A percentile compares a stretch with the other conserved stretches of the same genome.
Evolutionary conservation across 2,113 vertebrate species (phyloP).

Genomic region (Brachirus orientalis): DNA sequence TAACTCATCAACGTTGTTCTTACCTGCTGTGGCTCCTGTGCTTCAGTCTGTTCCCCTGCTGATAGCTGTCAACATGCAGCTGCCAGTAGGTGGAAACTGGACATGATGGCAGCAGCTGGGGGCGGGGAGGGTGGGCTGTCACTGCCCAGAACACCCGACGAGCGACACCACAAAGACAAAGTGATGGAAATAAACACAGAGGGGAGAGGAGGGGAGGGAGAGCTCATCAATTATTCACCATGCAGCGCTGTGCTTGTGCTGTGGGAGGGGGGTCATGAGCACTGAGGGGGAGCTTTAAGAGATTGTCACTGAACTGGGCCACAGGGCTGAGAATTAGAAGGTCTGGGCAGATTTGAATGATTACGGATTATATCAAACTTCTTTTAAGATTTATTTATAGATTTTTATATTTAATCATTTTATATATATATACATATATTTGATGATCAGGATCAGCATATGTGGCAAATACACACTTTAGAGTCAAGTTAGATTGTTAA

Average conservation of each 20-base stretch:
- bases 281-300: slow-evolving; percentile 34
- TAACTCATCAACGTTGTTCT: neutral
- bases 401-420: neutral
- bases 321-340: slow-evolving; percentile 51
- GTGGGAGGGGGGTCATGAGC: slow-evolving; percentile 27
- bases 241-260: neutral
- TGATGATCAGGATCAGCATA: neutral
- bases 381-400: slow-evolving; percentile 3
- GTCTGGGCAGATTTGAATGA: slow-evolving; percentile 46
- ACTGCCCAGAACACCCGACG: slow-evolving; percentile 14
- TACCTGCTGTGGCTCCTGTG: slow-evolving; percentile 47
- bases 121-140: slow-evolving; percentile 18
- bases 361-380: slow-evolving; percentile 23
- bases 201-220: slow-evolving; percentile 36
- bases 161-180: slow-evolving; percentile 48
- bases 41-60: slow-evolving; percentile 17
- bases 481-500: too few relatives aligned
- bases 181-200: slow-evolving; percentile 68
- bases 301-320: slow-evolving; percentile 62
- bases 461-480: too few relatives aligned
- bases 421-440: too few relatives aligned
- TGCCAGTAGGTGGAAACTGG: slow-evolving; percentile 53
- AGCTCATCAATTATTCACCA: slow-evolving; percentile 82
- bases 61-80: slow-evolving; percentile 28
- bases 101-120: slow-evolving; percentile 35